Conservation (phyloP, 2,113 vertebrate genomes). For the Callipepla californica region DNA sequence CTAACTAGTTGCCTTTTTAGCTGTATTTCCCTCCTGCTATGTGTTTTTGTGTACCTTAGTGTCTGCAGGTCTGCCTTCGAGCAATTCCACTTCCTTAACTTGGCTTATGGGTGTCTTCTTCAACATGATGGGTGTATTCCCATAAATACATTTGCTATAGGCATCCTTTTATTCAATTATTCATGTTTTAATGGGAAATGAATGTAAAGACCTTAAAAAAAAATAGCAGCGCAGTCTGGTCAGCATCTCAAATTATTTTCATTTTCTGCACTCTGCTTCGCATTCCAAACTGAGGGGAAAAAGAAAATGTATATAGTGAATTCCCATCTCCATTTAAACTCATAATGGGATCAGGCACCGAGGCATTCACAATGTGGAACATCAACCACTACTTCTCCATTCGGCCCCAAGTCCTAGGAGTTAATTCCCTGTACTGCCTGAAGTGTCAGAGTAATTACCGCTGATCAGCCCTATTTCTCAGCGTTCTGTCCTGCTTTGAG, state of each 20-base stretch:
- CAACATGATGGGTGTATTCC: background rate
- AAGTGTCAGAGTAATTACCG: conserved; percentile 80
- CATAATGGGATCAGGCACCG: conserved; percentile 77
- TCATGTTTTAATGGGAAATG: conserved; percentile 3
- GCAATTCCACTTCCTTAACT: conserved; percentile 58
- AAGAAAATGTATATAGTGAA: conserved; percentile 33
- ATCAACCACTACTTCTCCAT: conserved; percentile 75
- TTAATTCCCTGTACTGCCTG: conserved; percentile 81
- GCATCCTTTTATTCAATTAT: conserved; percentile 45
- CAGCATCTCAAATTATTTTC: conserved; percentile 35
- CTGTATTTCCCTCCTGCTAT: conserved; percentile 74
- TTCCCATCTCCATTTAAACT: conserved; percentile 73
- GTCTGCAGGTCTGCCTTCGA: conserved; percentile 55
- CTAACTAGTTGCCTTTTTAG: conserved; percentile 91
- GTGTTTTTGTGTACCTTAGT: conserved; percentile 70
- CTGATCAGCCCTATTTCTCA: conserved; percentile 78
- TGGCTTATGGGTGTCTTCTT: conserved; percentile 40
- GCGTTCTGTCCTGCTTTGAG: conserved; percentile 51
- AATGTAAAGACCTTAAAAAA: conserved; percentile 33
- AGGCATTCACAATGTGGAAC: conserved; percentile 77
- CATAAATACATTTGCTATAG: conserved; percentile 34
- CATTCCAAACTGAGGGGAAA: conserved; percentile 21
- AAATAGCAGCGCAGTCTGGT: conserved; percentile 15
- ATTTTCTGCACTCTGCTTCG: conserved; percentile 55
- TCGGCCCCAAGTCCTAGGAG: conserved; percentile 78